Base-by-base conservation (phyloP, 2,797 vertebrate genomes). In the Aphelocoma californica region DNA sequence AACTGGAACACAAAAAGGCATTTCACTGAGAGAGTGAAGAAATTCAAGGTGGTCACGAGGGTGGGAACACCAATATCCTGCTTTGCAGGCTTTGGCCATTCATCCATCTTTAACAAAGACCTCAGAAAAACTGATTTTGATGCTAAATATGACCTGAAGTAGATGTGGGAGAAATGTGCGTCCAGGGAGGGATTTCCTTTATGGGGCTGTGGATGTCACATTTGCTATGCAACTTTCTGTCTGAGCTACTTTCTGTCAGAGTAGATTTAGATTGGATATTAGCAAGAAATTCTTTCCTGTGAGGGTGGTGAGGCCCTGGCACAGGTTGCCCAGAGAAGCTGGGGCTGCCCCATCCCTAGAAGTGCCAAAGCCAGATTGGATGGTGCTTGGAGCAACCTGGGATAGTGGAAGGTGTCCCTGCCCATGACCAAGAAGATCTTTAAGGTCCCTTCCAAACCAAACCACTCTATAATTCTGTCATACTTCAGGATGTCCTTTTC, bases 171-270 rank as follows among this genome's bases (percentile, higher is more conserved):
- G 51, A 65, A 83, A 79, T 34, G 26, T 34, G 17, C 51, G 48
- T 38, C 20, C 38, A 24, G 32, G 53, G 34, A 84, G 19, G 3
- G 1, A 32, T 83, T 87, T 92, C 26, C 16, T 88, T 51, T 36
- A 4, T 19, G 19, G 38, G 48, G 7, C 7, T 21, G 21, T 9
- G 47, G 31, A 38, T 44, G 20, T 32, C 42, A 24, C 0, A 0
- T 53, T 70, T 14, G 42, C n/a, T 28, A 0, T 9, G 17, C n/a
- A 61, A 26, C 6, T 34, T 75, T 50, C 58, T 88, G 29, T 40
- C 3, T 0, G 18, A 80, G 38, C 7, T 53, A 3, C 31, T 90
- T 79, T 79, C 34, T 48, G n/a, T 15, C 8, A 23, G 14, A 54
- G 28, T 7, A 79, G 26, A 24, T 54, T 85, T 48, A 44, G 32